Evolutionary conservation across 64 coral and sea anemone species (phyloP).

Genomic region (Platygyra sinensis): DNA sequence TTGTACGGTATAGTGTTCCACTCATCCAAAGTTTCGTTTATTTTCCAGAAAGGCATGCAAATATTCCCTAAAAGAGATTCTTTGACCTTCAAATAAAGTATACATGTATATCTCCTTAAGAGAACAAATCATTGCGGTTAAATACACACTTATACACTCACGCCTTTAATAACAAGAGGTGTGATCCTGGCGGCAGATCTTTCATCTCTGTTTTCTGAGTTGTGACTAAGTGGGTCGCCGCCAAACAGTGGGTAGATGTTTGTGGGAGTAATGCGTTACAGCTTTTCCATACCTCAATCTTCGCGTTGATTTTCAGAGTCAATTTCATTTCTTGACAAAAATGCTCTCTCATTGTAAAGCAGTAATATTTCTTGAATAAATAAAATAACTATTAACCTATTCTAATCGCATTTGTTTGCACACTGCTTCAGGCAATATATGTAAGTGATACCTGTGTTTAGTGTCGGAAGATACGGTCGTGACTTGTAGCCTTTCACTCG

Average conservation of each 20-base stretch:
- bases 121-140: constrained; percentile 45
- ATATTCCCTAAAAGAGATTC: not conserved
- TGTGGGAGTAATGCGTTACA: not conserved
- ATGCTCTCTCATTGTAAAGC: not conserved
- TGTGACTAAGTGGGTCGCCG: not conserved
- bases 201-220: constrained; percentile 22
- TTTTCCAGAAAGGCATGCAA: not conserved
- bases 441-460: constrained; percentile 58
- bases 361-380: constrained; percentile 56
- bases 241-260: not conserved
- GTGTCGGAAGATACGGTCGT: not conserved
- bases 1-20: not conserved
- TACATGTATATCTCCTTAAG: constrained; percentile 23
- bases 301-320: not conserved
- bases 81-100: not conserved
- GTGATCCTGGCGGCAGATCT: constrained; percentile 27
- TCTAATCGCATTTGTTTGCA: constrained; percentile 87
- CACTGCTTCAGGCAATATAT: constrained; percentile 54
- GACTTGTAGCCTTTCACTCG: constrained; percentile 15
- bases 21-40: not conserved
- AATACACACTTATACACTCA: constrained; percentile 51
- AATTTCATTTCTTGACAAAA: constrained; percentile 2
- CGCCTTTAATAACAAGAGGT: constrained; percentile 34
- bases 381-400: constrained; percentile 78
- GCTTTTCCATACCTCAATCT: not conserved